Evolutionary conservation across 2,888 invertebrate species (phyloP), one percentile per base, ranked within the genome.

Genomic region (Drosophila nr. medialis): DNA sequence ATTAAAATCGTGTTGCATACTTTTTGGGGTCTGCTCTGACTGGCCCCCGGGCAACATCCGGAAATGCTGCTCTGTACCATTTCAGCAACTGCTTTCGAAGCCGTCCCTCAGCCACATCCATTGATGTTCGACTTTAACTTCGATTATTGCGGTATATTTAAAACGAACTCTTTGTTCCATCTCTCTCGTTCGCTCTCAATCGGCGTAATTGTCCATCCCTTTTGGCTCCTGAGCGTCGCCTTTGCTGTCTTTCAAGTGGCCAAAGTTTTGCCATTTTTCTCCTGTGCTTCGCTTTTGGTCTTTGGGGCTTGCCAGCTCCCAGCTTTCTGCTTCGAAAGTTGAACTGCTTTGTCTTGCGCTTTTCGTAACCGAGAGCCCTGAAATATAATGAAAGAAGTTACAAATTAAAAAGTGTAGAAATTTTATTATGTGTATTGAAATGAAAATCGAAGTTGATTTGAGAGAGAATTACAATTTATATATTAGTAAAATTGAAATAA

Each of bases 1-100:
- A 86, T 86, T 86, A 89, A 86, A 86, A 86, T 86, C 86, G 87
- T 86, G 89, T 86, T 86, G 84, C 70, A 77, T 79, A 81, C 89
- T 89, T 83, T 76, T 73, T 66, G 55, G 36, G 49, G 64, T 24
- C 49, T 29, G 69, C 24, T 34, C 55, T 40, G 64, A 65, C 64
- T 67, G 21, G 54, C 64, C 77, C 67, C 38, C 50, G 11, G 66
- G 77, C 75, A 53, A 48, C 40, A 56, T 65, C 61, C 11, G 27
- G 4, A 24, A 15, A 45, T 24, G 15, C 24, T 59, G 49, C 36
- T 54, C 55, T 42, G 60, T 32, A 18, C 64, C 49, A 51, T 53
- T 63, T 45, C 21, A 40, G 45, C 64, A 69, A 64, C 51, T 45
- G 45, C 42, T 53, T 38, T 38, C 36, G 15, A 54, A 59, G 50